These are phyloP conservation scores for Elegia similella DNA, from an alignment of 2,888 invertebrate species.

Conservation along the genomic window DNA sequence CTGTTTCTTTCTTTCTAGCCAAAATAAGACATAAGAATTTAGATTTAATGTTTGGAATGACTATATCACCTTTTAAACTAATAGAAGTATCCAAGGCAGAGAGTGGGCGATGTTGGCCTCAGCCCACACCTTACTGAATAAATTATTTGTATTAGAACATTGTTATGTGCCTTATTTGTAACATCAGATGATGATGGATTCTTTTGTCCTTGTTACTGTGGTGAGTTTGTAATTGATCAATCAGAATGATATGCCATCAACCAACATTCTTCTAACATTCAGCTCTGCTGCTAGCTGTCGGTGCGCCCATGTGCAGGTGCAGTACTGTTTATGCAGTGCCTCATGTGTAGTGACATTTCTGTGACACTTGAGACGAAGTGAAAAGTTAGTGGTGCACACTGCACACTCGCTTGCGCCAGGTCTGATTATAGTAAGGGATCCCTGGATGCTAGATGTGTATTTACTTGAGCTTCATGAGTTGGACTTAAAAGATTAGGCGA, in stretches of 20 bases:
- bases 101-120: constrained; percentile 68
- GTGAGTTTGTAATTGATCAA: constrained; percentile 21
- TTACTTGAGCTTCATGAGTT: too few relatives aligned
- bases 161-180: constrained; percentile 66
- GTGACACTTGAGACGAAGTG: too few relatives aligned
- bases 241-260: background rate
- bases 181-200: constrained; percentile 51
- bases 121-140: constrained; percentile 75
- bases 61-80: constrained; percentile 46
- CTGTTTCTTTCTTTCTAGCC: background rate
- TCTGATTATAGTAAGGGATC: too few relatives aligned
- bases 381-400: too few relatives aligned
- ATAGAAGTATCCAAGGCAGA: constrained; percentile 65
- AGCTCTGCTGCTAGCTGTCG: too few relatives aligned
- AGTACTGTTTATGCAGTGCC: too few relatives aligned
- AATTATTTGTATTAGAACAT: constrained; percentile 73
- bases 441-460: too few relatives aligned
- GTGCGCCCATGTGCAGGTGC: too few relatives aligned
- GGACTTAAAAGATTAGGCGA: too few relatives aligned
- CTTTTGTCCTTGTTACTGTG: constrained; percentile 41
- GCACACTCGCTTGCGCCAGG: too few relatives aligned
- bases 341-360: too few relatives aligned
- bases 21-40: background rate
- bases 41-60: background rate
- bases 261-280: background rate